These are phyloP conservation scores for Heterotis niloticus DNA, from an alignment of 2,113 vertebrate species.

Conservation along the genomic window DNA sequence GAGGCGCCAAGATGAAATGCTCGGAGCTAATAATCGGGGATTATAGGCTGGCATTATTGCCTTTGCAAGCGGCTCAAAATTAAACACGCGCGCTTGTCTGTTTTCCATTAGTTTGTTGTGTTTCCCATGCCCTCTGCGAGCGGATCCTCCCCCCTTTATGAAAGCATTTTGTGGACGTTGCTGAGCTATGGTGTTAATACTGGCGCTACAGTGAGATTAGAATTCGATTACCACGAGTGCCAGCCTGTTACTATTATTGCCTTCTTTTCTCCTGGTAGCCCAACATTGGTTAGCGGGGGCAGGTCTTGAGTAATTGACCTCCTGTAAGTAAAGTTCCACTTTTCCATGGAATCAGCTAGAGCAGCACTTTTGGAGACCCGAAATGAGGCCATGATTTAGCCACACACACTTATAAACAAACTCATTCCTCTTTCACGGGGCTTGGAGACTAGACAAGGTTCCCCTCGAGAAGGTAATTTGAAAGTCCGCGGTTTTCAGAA, in stretches of 20 bases:
- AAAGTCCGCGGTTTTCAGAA: not conserved
- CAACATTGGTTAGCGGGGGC: not conserved
- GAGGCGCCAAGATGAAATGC: not conserved
- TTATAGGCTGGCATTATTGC: not conserved
- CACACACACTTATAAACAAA: not conserved
- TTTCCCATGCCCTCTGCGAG: not conserved
- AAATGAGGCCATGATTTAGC: constrained; percentile 5
- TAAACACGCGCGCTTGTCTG: not conserved
- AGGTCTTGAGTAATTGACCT: constrained; percentile 17
- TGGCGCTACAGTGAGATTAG: constrained; percentile 4
- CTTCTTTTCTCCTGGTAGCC: not conserved
- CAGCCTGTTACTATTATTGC: constrained; percentile 8
- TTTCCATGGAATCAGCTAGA: not conserved
- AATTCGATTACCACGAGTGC: not conserved
- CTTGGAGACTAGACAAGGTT: not conserved
- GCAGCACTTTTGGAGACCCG: not conserved
- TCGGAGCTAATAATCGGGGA: not conserved
- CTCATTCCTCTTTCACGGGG: not conserved
- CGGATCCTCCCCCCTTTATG: not conserved
- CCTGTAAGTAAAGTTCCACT: constrained; percentile 2
- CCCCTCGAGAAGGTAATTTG: constrained; percentile 2
- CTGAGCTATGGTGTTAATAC: constrained; percentile 7
- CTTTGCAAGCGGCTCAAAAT: constrained; percentile 4
- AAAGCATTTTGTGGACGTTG: not conserved
- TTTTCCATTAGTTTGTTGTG: constrained; percentile 2